Conservation (phyloP, 2,888 invertebrate species). For the Chrysolina americana region DNA sequence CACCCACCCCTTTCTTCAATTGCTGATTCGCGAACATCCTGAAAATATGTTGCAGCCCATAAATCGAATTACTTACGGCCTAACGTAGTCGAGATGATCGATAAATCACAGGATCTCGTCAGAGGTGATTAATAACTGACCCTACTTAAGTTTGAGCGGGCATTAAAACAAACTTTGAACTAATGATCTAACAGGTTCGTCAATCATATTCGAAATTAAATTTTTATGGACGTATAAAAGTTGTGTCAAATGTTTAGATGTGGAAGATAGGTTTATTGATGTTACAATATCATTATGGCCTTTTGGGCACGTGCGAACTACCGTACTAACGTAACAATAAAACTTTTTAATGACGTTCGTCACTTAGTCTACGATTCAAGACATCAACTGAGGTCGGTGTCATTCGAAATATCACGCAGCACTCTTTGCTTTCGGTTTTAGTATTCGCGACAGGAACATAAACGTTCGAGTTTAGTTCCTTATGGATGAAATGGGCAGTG, state of each 20-base stretch:
- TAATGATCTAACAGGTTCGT: constrained; percentile 67
- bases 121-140: constrained; percentile 56
- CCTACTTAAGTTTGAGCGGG: constrained; percentile 49
- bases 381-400: constrained; percentile 8
- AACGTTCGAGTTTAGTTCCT: constrained; percentile 12
- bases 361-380: constrained; percentile 57
- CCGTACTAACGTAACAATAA: constrained; percentile 69
- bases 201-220: constrained; percentile 70
- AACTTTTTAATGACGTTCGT: constrained; percentile 69
- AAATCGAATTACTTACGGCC: constrained; percentile 54
- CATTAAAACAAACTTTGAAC: constrained; percentile 56
- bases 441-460: constrained; percentile 3
- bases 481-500: background rate
- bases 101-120: constrained; percentile 55
- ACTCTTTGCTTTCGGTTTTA: constrained; percentile 18
- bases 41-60: constrained; percentile 54
- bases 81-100: constrained; percentile 49
- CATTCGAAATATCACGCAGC: constrained; percentile 29
- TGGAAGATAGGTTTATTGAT: constrained; percentile 69
- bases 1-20: no score
- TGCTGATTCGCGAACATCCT: constrained; percentile 35
- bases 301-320: constrained; percentile 69
- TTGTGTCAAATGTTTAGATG: constrained; percentile 68
- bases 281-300: constrained; percentile 69
- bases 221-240: constrained; percentile 69